Evolutionary conservation across 1,140 invertebrate genomes (phyloP).

Genomic region (Drosophila bocki): DNA sequence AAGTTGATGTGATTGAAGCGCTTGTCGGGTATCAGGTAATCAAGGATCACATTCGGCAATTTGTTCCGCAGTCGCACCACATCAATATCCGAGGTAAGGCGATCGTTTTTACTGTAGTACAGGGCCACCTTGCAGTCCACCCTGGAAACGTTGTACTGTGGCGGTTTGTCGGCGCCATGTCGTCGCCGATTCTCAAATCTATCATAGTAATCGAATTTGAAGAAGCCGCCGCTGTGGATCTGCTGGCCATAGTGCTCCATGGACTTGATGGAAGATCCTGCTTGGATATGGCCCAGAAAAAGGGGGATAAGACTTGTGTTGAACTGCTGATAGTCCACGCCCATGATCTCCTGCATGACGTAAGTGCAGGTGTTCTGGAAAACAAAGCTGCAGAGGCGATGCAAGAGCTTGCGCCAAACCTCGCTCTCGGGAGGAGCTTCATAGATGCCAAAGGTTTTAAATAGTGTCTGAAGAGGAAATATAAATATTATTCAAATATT

Average conservation of each 20-base stretch:
- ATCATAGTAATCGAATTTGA: constrained; percentile 46
- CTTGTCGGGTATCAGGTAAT: constrained; percentile 75
- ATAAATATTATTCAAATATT: neutral
- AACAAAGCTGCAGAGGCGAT: constrained; percentile 47
- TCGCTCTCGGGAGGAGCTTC: constrained; percentile 60
- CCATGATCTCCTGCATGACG: constrained; percentile 86
- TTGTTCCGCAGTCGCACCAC: constrained; percentile 75
- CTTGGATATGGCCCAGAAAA: constrained; percentile 20
- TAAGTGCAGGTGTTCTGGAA: constrained; percentile 86
- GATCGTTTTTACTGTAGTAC: constrained; percentile 64
- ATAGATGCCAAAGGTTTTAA: constrained; percentile 49
- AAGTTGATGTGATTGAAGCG: constrained; percentile 87
- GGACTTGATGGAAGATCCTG: constrained; percentile 55
- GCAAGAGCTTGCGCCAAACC: constrained; percentile 38
- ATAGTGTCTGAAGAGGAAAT: constrained; percentile 9
- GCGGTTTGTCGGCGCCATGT: constrained; percentile 32
- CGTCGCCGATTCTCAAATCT: constrained; percentile 19
- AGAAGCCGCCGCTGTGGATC: constrained; percentile 54
- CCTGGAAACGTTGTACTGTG: constrained; percentile 58
- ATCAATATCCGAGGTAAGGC: constrained; percentile 37
- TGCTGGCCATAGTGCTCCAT: constrained; percentile 42
- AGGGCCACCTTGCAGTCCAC: constrained; percentile 66
- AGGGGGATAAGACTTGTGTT: constrained; percentile 69
- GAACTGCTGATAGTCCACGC: constrained; percentile 85
- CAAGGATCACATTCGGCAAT: constrained; percentile 85